Evolutionary conservation across 2,113 vertebrate species (phyloP).

Genomic region (Pelvicachromis taeniatus): DNA sequence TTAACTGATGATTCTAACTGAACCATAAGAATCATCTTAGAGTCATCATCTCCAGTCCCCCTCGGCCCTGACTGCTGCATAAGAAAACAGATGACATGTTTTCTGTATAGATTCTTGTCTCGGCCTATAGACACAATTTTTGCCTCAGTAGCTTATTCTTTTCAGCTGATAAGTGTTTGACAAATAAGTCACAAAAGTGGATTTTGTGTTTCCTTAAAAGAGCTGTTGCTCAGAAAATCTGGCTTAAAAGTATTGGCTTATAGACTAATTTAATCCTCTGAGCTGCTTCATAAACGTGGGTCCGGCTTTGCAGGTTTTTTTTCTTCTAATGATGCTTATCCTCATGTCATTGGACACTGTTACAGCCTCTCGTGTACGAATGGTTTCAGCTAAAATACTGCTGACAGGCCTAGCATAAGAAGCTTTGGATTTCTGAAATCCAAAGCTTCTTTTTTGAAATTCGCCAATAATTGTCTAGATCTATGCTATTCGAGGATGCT

Average conservation of each 20-base stretch:
- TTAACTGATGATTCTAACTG: not conserved
- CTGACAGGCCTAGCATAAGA: not conserved
- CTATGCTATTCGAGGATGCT: not conserved
- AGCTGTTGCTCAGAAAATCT: not conserved
- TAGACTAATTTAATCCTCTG: not conserved
- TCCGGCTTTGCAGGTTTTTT: not conserved
- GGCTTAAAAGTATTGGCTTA: not conserved
- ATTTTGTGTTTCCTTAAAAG: not conserved
- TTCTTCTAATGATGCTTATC: not conserved
- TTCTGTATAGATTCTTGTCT: not conserved
- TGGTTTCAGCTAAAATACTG: not conserved
- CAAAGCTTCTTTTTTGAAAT: not conserved
- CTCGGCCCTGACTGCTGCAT: not conserved
- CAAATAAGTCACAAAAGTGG: not conserved
- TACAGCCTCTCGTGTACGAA: not conserved
- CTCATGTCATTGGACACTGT: not conserved
- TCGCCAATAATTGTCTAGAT: not conserved
- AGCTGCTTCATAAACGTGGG: not conserved
- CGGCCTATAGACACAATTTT: not conserved
- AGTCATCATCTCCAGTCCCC: not conserved
- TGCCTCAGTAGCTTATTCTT: not conserved
- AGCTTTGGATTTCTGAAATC: not conserved
- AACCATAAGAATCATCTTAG: not conserved
- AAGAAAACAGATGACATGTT: accelerated
- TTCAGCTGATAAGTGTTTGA: not conserved